These are phyloP conservation scores for Salpingus planirostris DNA, from an alignment of 2,888 invertebrate genomes.

Conservation along the genomic window DNA sequence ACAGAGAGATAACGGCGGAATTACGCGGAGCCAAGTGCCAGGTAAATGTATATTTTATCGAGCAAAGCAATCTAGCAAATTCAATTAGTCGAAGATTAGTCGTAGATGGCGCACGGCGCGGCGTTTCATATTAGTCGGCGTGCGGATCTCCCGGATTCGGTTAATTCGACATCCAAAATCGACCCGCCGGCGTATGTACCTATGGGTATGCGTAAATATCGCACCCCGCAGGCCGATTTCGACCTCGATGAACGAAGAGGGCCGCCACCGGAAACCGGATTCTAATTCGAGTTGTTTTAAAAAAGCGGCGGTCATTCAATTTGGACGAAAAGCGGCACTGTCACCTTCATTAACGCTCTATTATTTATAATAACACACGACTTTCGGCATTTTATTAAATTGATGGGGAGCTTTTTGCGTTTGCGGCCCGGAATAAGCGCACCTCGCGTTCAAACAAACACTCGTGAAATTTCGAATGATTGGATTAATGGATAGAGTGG, in stretches of 20 bases:
- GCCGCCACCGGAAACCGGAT: too few species aligned
- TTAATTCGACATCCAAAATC: conserved; percentile 18
- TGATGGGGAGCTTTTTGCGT: too few species aligned
- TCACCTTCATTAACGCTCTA: conserved; percentile 33
- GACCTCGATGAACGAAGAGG: too few species aligned
- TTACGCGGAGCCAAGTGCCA: conserved; percentile 35
- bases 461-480: too few species aligned
- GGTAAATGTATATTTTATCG: conserved; percentile 43
- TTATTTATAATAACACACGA: conserved; percentile 30
- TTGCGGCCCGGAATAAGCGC: too few species aligned
- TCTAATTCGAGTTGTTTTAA: conserved; percentile 36
- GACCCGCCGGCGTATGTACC: too few species aligned
- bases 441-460: too few species aligned
- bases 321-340: conserved; percentile 27
- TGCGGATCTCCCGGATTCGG: conserved; percentile 25
- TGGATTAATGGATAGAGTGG: too few species aligned
- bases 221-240: too few species aligned
- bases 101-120: conserved; percentile 30
- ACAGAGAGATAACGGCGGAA: conserved; percentile 30
- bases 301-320: conserved; percentile 33
- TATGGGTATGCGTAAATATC: too few species aligned
- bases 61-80: conserved; percentile 42
- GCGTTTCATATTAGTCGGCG: conserved; percentile 28
- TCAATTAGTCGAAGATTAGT: conserved; percentile 43
- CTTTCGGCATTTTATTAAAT: too few species aligned